Evolutionary conservation across 2,797 vertebrate species (phyloP), one percentile per base, ranked within the genome.

Genomic region (Sphaeramia orbicularis): DNA sequence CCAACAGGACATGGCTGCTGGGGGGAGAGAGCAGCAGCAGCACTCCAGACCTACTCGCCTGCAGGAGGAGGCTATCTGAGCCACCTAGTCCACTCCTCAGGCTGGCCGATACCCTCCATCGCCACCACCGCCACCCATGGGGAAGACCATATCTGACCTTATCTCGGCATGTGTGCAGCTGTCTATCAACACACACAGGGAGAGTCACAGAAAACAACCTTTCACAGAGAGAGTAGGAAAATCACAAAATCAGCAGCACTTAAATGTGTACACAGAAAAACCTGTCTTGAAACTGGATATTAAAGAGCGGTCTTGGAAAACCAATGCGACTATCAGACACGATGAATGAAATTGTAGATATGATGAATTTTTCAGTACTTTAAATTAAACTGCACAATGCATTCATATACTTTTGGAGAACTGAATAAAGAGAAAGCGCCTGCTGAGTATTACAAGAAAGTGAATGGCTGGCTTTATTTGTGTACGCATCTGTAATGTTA

Each of bases 1-100:
- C 92, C 86, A 92, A 77, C 82, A 92, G 90, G 90, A 93, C 89
- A 88, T 87, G 85, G 89, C 90, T 89, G 90, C 88, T 88, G 76
- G 86, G 89, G 81, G 76, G 66, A 63, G 75, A 64, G 82, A 79
- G 89, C 52, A 71, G 85, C 78, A 83, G 81, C 82, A 74, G 64
- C 86, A 88, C 88, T 92, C 90, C 83, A 91, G 86, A 86, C 80
- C 81, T 65, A 18, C 80, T 83, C 57, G 89, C 92, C 90, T 86
- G 86, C 87, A 91, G 91, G 87, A 92, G 78, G 78, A 86, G 82
- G 72, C 86, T 91, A 91, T 92, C 88, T 87, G 77, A 85, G 86
- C 84, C 83, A 82, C 78, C 74, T 73, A 74, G 88, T 89, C 87
- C 82, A 78, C 86, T 91, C 88, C 90, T 86, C 82, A 21, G 88